phyloP scores from a whole-genome alignment of 2,888 invertebrate genomes.

The Fragum fragum region DNA sequence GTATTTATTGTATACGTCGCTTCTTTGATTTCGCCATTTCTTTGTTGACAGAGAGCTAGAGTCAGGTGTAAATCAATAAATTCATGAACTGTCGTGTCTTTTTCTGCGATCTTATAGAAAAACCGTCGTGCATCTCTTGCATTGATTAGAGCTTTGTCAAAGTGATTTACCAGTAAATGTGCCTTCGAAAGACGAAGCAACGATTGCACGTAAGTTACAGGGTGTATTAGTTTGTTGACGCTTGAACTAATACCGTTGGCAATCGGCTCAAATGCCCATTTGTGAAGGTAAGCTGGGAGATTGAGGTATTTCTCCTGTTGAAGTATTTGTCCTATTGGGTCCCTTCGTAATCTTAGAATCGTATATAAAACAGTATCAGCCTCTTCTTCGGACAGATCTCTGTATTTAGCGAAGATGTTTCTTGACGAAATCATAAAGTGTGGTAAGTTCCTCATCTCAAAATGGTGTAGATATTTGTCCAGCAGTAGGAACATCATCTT shows the following conservation, averaged over 20 bases:
- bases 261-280: slow-evolving; percentile 38
- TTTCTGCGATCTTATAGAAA: background rate
- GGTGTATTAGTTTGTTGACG: background rate
- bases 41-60: background rate
- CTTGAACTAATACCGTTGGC: slow-evolving; percentile 7
- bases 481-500: slow-evolving; percentile 29
- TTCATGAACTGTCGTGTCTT: background rate
- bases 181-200: slow-evolving; percentile 8
- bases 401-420: slow-evolving; percentile 39
- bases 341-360: slow-evolving; percentile 30
- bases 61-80: slow-evolving; percentile 3
- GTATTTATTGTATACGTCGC: background rate
- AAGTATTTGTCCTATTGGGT: slow-evolving; percentile 35
- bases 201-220: background rate
- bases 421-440: slow-evolving; percentile 40
- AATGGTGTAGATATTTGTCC: slow-evolving; percentile 28
- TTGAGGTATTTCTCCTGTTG: slow-evolving; percentile 34
- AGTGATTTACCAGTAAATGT: background rate
- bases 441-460: slow-evolving; percentile 27
- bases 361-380: slow-evolving; percentile 34
- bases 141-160: background rate
- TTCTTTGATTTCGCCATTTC: background rate
- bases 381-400: slow-evolving; percentile 20
- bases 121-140: background rate
- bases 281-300: slow-evolving; percentile 27